These are phyloP conservation scores for Microplitis demolitor DNA, from an alignment of 1,140 invertebrate species.

Conservation along the genomic window DNA sequence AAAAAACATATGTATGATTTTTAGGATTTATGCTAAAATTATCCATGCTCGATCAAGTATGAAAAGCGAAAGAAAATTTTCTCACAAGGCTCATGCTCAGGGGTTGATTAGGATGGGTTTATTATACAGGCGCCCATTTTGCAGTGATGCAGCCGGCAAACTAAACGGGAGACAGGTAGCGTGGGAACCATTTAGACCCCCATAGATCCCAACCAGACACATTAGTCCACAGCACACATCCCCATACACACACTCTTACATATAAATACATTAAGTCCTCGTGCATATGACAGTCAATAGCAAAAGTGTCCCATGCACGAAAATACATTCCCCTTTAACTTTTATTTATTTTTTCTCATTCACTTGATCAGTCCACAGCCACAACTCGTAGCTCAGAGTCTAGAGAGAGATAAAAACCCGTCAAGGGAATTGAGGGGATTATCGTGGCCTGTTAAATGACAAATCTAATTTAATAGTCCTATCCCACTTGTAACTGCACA, in stretches of 20 bases:
- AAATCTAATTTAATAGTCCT: slow-evolving; percentile 14
- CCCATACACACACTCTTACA: background rate
- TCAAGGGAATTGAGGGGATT: background rate
- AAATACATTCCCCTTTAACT: too few relatives aligned
- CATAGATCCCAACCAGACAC: background rate
- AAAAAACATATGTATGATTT: too few relatives aligned
- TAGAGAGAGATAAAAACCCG: too few relatives aligned
- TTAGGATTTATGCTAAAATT: too few relatives aligned
- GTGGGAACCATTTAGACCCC: slow-evolving; percentile 25
- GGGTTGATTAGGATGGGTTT: background rate
- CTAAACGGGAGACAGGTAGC: slow-evolving; percentile 15
- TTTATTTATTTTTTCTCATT: too few relatives aligned
- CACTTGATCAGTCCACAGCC: too few relatives aligned
- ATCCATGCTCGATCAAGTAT: background rate
- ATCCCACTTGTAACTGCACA: background rate
- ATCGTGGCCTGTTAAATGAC: slow-evolving; percentile 7
- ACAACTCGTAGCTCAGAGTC: too few relatives aligned
- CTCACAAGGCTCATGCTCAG: background rate
- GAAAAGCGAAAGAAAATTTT: background rate
- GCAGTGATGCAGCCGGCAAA: background rate
- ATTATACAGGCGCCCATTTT: too few relatives aligned
- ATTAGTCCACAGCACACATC: slow-evolving; percentile 15
- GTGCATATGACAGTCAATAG: too few relatives aligned
- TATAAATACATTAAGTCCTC: background rate
- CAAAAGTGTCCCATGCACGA: too few relatives aligned